phyloP scores from a whole-genome alignment of 2,888 invertebrate genomes.

The Harpalus rubripes region DNA sequence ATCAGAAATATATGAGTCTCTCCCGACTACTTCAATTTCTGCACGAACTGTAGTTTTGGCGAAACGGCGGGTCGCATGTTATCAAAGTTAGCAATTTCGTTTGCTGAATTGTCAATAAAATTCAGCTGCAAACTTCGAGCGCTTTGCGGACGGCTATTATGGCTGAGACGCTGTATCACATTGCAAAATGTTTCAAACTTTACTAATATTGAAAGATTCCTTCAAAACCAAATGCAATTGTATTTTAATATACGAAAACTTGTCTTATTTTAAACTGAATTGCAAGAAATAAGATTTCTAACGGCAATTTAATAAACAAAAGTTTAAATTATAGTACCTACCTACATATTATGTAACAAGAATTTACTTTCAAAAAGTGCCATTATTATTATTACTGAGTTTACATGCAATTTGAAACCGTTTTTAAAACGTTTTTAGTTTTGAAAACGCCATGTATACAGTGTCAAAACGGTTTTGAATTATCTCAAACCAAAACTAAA shows the following conservation, averaged over 20 bases:
- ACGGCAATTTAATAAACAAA: too few species aligned
- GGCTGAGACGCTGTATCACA: constrained; percentile 39
- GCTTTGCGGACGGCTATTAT: constrained; percentile 21
- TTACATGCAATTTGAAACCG: too few species aligned
- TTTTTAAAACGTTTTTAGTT: too few species aligned
- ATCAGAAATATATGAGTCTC: too few species aligned
- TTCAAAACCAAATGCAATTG: constrained; percentile 10
- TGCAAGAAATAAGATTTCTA: too few species aligned
- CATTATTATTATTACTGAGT: too few species aligned
- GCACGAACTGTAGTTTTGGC: constrained; percentile 26
- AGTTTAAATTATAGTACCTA: too few species aligned
- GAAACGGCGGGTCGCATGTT: constrained; percentile 40
- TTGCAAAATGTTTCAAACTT: constrained; percentile 37
- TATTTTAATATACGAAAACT: background rate
- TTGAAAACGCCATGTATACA: too few species aligned
- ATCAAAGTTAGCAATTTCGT: constrained; percentile 62
- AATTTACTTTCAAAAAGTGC: too few species aligned
- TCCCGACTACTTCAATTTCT: background rate
- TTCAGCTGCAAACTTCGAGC: constrained; percentile 34
- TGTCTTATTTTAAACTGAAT: background rate
- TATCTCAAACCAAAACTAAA: too few species aligned
- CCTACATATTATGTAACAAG: too few species aligned
- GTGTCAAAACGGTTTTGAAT: too few species aligned
- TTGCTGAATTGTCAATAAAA: constrained; percentile 64
- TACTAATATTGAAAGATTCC: constrained; percentile 38